These are phyloP conservation scores for Callipepla squamata DNA, from an alignment of 2,113 vertebrate genomes.

Conservation along the genomic window DNA sequence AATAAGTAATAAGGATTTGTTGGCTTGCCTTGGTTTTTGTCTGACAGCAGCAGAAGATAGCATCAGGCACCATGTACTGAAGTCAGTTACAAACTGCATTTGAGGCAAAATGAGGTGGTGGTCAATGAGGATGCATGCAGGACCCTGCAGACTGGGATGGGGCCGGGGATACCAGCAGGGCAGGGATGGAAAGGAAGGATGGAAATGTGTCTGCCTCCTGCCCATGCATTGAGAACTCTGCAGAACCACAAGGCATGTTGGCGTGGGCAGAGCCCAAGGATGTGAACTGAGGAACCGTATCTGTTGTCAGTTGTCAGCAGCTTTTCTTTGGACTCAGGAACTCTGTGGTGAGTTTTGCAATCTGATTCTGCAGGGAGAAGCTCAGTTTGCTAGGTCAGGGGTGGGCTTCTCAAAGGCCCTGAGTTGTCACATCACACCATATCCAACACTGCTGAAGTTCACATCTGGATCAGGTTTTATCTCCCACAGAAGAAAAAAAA, in stretches of 20 bases:
- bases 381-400: neutral
- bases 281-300: neutral
- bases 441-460: neutral
- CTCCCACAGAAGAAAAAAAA: neutral
- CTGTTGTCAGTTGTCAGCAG: neutral
- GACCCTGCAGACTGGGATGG: neutral
- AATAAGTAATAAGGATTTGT: conserved; percentile 61
- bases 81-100: neutral
- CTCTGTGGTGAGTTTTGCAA: conserved; percentile 10
- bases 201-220: neutral
- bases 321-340: neutral
- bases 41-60: conserved; percentile 35
- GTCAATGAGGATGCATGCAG: neutral
- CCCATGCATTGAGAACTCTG: neutral
- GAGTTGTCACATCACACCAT: neutral
- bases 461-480: neutral
- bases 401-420: neutral
- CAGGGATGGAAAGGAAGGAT: neutral
- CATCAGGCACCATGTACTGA: neutral
- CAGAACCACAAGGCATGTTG: neutral
- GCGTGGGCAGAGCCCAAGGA: neutral
- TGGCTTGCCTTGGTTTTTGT: conserved; percentile 19
- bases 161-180: neutral
- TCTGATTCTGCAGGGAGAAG: conserved; percentile 7
- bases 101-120: neutral